A percentile compares a stretch with the other conserved stretches of the same genome.
phyloP scores from a whole-genome alignment of 2,797 vertebrate species.

The Clamator glandarius region DNA sequence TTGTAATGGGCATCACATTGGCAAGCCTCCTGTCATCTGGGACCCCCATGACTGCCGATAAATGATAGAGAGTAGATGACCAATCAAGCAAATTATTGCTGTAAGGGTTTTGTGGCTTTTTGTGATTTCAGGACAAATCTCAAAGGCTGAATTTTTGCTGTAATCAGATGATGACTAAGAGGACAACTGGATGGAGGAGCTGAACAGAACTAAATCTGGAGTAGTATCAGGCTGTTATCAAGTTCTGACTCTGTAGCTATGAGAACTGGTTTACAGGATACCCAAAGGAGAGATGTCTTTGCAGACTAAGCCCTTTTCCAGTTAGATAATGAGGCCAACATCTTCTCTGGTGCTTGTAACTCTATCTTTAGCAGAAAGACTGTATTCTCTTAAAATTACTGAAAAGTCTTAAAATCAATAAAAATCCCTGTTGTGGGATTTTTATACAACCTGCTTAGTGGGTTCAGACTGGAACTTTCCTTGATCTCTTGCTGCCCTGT shows the following conservation, averaged over 20 bases:
- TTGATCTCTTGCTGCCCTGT: constrained; percentile 50
- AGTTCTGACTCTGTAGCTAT: background rate
- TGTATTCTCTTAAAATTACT: background rate
- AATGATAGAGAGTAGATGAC: no score
- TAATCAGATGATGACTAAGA: background rate
- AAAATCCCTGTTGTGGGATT: background rate
- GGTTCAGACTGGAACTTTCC: background rate
- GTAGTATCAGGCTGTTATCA: background rate
- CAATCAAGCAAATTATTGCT: background rate
- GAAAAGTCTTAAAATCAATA: background rate
- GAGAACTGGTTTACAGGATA: background rate
- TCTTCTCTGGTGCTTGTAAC: background rate
- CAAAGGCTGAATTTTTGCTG: background rate
- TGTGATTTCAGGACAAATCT: background rate
- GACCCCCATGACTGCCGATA: no score
- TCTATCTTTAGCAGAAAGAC: background rate
- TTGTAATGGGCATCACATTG: no score
- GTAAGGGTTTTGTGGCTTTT: background rate
- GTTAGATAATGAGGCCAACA: background rate
- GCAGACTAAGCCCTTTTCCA: background rate
- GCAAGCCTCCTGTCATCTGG: no score
- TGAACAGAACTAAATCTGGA: background rate
- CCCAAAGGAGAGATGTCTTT: background rate
- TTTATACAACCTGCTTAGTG: constrained; percentile 11
- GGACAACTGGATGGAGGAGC: background rate